Base-by-base conservation (phyloP, 2,113 vertebrate species). In the Odocoileus hemionus region DNA sequence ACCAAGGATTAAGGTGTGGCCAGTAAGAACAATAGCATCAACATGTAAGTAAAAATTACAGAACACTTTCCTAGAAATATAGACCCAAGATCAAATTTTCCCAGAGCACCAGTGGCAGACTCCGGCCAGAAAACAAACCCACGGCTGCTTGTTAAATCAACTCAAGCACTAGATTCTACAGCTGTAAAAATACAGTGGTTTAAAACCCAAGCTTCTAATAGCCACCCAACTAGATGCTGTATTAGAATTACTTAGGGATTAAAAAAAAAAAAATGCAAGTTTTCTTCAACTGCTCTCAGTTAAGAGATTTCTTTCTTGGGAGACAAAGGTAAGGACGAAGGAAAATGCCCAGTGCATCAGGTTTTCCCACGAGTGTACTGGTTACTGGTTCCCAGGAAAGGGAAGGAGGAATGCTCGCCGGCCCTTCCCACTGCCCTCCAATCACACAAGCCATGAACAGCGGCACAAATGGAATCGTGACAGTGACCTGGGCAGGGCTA, bases 101-200 rank as follows among this genome's bases (percentile, higher is more conserved):
- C 94, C 70, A 96, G 93, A 85, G 84, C 79, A 84, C 84, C 79
- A 83, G 33, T 30, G 55, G 83, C 88, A 96, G 89, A 92, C 45
- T 36, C 23, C 84, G 90, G 93, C 80, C 76, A 52, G 83, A 39
- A 60, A 96, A 50, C 87, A 97, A 95, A 88, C 92, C 74, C 50
- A 94, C 0, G 86, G 78, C 84, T 97, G 94, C 17, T 54, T 39
- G n/a, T 92, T 89, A 97, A 98, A 98, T 52, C 96, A 95, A 58
- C 91, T n/a, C 36, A 84, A 98, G 80, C 92, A 97, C 80, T n/a
- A 30, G 97, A 95, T 57, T 60, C 55, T 39, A 87, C 58, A 90
- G 67, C 70, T 92, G 91, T 87, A 50, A 98, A 97, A 93, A 97
- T 95, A 96, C 19, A 54, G 88, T 80, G 91, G 79, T 93, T 98